Conservation (phyloP, 2,113 vertebrate species). For the Nycticorax nycticorax region DNA sequence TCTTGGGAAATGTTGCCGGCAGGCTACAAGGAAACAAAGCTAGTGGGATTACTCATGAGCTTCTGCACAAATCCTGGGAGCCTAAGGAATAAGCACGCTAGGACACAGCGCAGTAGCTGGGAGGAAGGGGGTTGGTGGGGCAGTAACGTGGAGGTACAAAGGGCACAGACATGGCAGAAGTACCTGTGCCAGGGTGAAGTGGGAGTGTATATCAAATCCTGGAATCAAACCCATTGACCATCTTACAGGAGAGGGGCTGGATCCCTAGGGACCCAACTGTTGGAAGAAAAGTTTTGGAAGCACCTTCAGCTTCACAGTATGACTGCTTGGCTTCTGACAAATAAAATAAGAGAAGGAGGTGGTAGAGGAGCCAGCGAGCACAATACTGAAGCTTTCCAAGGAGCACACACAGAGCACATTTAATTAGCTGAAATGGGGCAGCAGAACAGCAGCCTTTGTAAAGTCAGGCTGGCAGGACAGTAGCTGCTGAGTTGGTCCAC, state of each 20-base stretch:
- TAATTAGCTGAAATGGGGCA: background rate
- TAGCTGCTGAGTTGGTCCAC: rapidly evolving
- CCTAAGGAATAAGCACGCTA: background rate
- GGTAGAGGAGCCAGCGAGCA: background rate
- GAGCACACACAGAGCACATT: background rate
- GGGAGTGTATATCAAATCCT: background rate
- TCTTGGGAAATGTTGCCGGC: background rate
- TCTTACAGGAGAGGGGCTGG: background rate
- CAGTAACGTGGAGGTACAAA: background rate
- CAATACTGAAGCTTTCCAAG: background rate
- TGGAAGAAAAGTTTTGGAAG: background rate
- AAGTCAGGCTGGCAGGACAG: background rate
- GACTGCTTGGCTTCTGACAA: background rate
- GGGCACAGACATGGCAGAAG: background rate
- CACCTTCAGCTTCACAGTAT: background rate
- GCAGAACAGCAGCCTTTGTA: background rate
- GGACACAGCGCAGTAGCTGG: background rate
- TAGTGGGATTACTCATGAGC: background rate
- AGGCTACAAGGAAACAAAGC: background rate
- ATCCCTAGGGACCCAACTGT: background rate
- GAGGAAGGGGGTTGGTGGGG: background rate
- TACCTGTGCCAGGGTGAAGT: background rate
- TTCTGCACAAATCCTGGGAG: background rate
- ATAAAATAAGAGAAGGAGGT: background rate
- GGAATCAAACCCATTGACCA: background rate